A percentile compares a stretch with the other conserved stretches of the same genome.
Conservation (phyloP, 64 coral and sea anemone genomes). For the Dendronephthya gigantea region DNA sequence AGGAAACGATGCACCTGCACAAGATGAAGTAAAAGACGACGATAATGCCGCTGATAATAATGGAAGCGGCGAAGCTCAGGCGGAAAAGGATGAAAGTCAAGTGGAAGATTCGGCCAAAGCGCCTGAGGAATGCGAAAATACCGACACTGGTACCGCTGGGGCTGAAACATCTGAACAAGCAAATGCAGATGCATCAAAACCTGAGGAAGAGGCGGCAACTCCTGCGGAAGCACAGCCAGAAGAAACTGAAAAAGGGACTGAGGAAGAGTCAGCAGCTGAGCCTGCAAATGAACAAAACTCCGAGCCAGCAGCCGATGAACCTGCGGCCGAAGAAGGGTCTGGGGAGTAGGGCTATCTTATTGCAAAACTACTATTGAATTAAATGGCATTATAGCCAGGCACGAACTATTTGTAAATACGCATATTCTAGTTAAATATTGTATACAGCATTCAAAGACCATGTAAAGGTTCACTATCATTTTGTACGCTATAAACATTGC, state of each 20-base stretch:
- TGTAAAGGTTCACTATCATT: too few species aligned
- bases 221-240: neutral
- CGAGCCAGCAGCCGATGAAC: neutral
- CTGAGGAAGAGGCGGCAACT: neutral
- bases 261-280: too few species aligned
- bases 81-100: neutral
- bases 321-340: neutral
- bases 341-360: neutral
- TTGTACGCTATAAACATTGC: too few species aligned
- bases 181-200: neutral
- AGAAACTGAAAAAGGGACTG: neutral
- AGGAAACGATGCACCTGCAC: neutral
- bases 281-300: neutral
- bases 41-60: neutral
- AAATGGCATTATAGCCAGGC: neutral
- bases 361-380: neutral
- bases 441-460: neutral
- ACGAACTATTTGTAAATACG: constrained; percentile 9
- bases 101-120: neutral
- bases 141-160: neutral
- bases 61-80: neutral
- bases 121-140: neutral
- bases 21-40: neutral
- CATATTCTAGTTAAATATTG: neutral
- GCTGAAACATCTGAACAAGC: neutral